Conservation (phyloP, 2,113 vertebrate species). For the Porphyrio hochstetteri region DNA sequence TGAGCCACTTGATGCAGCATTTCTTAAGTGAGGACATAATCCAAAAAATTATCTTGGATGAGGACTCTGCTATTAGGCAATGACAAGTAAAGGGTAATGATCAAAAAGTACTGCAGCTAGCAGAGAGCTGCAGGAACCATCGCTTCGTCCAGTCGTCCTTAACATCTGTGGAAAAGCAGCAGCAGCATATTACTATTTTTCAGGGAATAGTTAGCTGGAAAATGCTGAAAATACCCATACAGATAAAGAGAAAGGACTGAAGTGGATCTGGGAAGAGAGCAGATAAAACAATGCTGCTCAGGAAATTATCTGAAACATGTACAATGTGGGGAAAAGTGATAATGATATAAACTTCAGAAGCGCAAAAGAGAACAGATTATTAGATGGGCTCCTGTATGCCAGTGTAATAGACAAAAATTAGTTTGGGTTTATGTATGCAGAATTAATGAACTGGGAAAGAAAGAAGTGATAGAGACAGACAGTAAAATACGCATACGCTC, state of each 20-base stretch:
- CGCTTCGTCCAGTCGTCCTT: neutral
- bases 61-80: neutral
- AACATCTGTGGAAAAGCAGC: slow-evolving; percentile 1
- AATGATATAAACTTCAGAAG: neutral
- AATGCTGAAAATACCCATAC: neutral
- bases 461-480: neutral
- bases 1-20: neutral
- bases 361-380: neutral
- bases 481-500: neutral
- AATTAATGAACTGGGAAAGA: neutral
- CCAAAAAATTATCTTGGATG: neutral
- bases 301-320: slow-evolving; percentile 28
- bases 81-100: neutral
- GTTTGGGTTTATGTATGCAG: neutral
- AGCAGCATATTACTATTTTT: neutral
- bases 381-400: neutral
- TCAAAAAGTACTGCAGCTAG: neutral
- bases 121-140: neutral
- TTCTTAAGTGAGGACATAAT: neutral
- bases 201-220: neutral
- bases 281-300: neutral
- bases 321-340: neutral
- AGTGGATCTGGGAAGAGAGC: neutral
- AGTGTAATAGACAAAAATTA: neutral
- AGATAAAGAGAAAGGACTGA: neutral